Conservation (phyloP, 2,113 vertebrate genomes). For the Sphaerodactylus townsendi region DNA sequence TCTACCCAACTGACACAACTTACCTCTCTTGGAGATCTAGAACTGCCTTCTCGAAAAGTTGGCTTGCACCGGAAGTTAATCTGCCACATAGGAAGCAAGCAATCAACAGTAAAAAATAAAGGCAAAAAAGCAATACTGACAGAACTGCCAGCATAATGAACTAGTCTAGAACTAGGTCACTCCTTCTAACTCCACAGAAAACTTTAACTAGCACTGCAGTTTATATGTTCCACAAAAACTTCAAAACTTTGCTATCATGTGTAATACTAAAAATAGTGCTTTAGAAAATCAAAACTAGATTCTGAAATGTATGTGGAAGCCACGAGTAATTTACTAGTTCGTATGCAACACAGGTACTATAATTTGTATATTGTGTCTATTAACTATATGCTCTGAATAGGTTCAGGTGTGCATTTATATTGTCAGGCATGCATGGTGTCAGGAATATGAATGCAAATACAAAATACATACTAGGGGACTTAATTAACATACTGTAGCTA, state of each 20-base stretch:
- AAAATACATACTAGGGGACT: neutral
- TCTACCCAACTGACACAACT: slow-evolving; percentile 58
- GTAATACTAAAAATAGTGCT: neutral
- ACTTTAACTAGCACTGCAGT: neutral
- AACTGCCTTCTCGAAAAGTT: slow-evolving; percentile 94
- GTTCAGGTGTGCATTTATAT: neutral
- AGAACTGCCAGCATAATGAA: neutral
- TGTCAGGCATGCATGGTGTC: neutral
- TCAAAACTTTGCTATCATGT: neutral
- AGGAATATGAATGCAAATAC: neutral
- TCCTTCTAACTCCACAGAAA: neutral
- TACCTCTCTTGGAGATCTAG: slow-evolving; percentile 91
- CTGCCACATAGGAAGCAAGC: slow-evolving; percentile 73
- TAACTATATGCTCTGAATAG: neutral
- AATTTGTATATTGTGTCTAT: neutral
- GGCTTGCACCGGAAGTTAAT: slow-evolving; percentile 98
- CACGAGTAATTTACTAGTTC: neutral
- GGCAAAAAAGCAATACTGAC: neutral
- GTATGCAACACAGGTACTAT: neutral
- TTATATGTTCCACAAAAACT: neutral
- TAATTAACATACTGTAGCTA: neutral
- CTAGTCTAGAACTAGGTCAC: neutral
- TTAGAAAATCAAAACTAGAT: neutral
- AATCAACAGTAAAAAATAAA: neutral
- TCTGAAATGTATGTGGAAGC: neutral